phyloP scores from a whole-genome alignment of 2,888 invertebrate species.

The Rhaphigaster nebulosa region DNA sequence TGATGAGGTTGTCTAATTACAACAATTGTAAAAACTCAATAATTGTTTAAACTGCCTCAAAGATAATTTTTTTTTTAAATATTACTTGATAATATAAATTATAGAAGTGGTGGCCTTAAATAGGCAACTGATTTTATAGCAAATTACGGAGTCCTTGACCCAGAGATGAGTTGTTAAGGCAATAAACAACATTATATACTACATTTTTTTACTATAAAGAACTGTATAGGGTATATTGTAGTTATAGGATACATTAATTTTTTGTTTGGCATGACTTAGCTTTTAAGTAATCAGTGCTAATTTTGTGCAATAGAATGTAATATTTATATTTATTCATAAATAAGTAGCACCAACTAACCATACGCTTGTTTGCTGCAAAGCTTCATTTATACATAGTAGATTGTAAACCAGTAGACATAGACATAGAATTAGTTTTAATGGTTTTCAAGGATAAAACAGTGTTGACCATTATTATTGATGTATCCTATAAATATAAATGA shows the following conservation, averaged over 20 bases:
- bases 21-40: too few relatives aligned
- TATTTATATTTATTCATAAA: neutral
- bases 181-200: neutral
- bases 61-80: neutral
- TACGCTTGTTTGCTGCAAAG: neutral
- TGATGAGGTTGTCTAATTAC: too few relatives aligned
- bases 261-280: conserved; percentile 19
- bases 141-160: neutral
- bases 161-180: neutral
- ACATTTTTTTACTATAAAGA: neutral
- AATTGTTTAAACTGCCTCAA: too few relatives aligned
- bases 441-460: neutral
- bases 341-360: neutral
- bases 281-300: neutral
- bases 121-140: neutral
- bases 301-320: neutral
- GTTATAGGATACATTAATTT: conserved; percentile 16
- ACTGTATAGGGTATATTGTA: neutral
- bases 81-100: neutral
- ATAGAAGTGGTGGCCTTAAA: neutral
- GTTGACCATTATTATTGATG: neutral
- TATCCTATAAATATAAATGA: neutral
- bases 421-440: neutral
- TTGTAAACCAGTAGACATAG: neutral
- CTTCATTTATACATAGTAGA: neutral